Evolutionary conservation across 2,888 invertebrate species (phyloP), one percentile per base, ranked within the genome.

Genomic region (Imbricaverruca yamaguchii): DNA sequence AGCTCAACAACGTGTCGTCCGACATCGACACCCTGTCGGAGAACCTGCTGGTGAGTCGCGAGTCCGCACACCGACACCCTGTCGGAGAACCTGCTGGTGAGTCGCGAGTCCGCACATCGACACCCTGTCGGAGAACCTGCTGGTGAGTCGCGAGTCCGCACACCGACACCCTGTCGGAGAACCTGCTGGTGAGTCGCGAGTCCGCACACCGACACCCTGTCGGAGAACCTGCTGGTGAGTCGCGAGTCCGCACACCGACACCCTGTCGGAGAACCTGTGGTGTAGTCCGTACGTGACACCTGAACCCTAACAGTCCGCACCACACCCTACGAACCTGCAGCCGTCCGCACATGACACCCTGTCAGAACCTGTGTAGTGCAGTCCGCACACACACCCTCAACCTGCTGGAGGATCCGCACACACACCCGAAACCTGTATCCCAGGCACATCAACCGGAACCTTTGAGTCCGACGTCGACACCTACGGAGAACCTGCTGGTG

Each of bases 11-110:
- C 9, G 13, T 69, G 39, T 69, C 69, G 12, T 25, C 69, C 6
- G 69, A 69, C 69, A 39, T 69, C 39, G 69, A 69, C 69, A 69
- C 69, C 39, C 25, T 69, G 13, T 69, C 69, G 7, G 69, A 69
- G 69, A 69, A 69, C 39, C 39, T 69, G 39, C 39, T 69, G 69
- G 69, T 69, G 69, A 69, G 69, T 69, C 2, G n/a, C 9, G 9
- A 12, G 23, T 15, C 18, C 7, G 61, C 61, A 18, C 61, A 39
- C 15, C 61, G 18, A 61, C 61, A 61, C 18, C 61, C 12, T 61
- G 15, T 61, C 15, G 18, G 12, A 61, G 61, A 61, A 61, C 8
- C 61, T 61, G 61, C 7, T 1, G 61, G 61, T 61, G 61, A 61
- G 61, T 61, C 7, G 13, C 18, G 13, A 13, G n/a, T n/a, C 59